phyloP scores from a whole-genome alignment of 2,113 vertebrate species.

The Oryctolagus cuniculus region mOryCun1.1 NC_091435.1:55305501-55306000 shows the following conservation, averaged over 20 bases:
- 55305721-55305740: neutral
- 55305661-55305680: neutral
- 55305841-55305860: neutral
- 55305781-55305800: constrained; percentile 15
- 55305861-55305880: neutral
- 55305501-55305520: neutral
- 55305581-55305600: neutral
- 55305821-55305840: neutral
- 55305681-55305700: neutral
- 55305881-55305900: neutral
- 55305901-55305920: neutral
- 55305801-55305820: neutral
- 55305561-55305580: neutral
- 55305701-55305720: constrained; percentile 23
- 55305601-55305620: neutral
- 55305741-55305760: neutral
- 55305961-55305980: neutral
- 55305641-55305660: neutral
- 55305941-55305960: neutral
- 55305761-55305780: constrained; percentile 15
- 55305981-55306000: neutral
- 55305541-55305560: neutral
- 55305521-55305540: neutral
- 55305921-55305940: constrained; percentile 16
- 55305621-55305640: neutral